Conservation (phyloP, 2,888 invertebrate genomes). For the Raillietiella orientalis region DNA sequence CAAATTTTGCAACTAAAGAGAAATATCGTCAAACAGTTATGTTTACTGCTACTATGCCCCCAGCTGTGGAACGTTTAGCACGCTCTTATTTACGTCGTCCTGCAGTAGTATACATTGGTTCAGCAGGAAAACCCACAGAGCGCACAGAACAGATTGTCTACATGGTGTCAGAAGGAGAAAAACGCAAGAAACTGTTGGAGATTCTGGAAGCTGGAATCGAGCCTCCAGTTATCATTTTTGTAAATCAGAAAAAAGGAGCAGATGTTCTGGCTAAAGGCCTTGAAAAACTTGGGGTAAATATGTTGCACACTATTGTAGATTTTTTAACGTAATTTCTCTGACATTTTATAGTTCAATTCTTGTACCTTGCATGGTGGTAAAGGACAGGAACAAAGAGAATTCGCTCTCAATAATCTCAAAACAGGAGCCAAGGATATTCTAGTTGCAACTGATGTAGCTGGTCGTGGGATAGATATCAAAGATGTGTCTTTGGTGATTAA, state of each 20-base stretch:
- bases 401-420: constrained; percentile 82
- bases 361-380: constrained; percentile 97
- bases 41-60: constrained; percentile 99
- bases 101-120: constrained; percentile 89
- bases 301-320: background rate
- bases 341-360: constrained; percentile 37
- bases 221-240: constrained; percentile 95
- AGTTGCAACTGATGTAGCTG: constrained; percentile 97
- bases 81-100: constrained; percentile 77
- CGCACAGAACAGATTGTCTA: constrained; percentile 88
- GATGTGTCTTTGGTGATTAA: constrained; percentile 97
- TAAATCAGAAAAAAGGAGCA: constrained; percentile 98
- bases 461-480: constrained; percentile 99
- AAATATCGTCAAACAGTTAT: constrained; percentile 97
- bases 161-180: constrained; percentile 80
- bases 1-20: constrained; percentile 78
- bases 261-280: constrained; percentile 87
- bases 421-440: constrained; percentile 85
- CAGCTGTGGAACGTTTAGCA: constrained; percentile 84
- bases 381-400: constrained; percentile 97
- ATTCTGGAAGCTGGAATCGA: constrained; percentile 64
- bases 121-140: constrained; percentile 85
- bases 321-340: constrained; percentile 4
- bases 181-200: constrained; percentile 80
- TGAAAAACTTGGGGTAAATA: constrained; percentile 54